Conservation (phyloP, 2,888 invertebrate species). For the Caenorhabditis angaria region DNA sequence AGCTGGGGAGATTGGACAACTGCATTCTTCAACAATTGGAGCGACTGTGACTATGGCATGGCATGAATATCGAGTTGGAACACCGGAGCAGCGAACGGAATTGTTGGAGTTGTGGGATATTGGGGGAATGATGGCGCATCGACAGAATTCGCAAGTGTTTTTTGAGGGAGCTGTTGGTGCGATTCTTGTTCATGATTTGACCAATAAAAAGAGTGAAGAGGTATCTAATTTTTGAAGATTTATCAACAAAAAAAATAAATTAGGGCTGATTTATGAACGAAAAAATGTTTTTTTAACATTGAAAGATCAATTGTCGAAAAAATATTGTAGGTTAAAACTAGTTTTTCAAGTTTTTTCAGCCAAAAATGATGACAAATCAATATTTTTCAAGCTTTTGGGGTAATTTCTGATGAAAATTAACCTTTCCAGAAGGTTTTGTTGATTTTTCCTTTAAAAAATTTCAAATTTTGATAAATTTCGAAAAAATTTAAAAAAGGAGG, state of each 20-base stretch:
- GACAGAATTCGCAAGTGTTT: conserved; percentile 81
- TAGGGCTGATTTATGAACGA: too few relatives aligned
- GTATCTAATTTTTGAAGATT: conserved; percentile 11
- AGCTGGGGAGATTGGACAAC: conserved; percentile 78
- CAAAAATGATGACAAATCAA: too few relatives aligned
- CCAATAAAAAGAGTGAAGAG: conserved; percentile 90
- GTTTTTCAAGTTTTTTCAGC: too few relatives aligned
- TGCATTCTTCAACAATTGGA: conserved; percentile 94
- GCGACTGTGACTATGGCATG: conserved; percentile 82
- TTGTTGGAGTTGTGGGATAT: conserved; percentile 93
- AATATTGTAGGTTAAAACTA: too few relatives aligned
- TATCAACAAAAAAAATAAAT: not conserved
- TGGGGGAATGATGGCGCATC: conserved; percentile 78
- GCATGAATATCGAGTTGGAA: conserved; percentile 66
- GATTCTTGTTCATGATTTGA: conserved; percentile 93
- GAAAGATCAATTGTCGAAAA: too few relatives aligned
- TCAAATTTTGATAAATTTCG: too few relatives aligned
- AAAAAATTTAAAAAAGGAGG: too few relatives aligned
- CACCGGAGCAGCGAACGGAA: conserved; percentile 63
- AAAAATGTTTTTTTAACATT: conserved; percentile 7
- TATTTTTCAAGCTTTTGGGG: too few relatives aligned
- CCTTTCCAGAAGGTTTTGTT: too few relatives aligned
- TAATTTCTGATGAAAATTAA: too few relatives aligned
- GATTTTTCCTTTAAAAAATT: too few relatives aligned
- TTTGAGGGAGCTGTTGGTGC: conserved; percentile 90